A percentile compares a stretch with the other conserved stretches of the same genome.
Conservation (phyloP, 30 jellyfish, hydroid and myxozoan genomes). For the Hydractinia symbiolongicarpus region DNA sequence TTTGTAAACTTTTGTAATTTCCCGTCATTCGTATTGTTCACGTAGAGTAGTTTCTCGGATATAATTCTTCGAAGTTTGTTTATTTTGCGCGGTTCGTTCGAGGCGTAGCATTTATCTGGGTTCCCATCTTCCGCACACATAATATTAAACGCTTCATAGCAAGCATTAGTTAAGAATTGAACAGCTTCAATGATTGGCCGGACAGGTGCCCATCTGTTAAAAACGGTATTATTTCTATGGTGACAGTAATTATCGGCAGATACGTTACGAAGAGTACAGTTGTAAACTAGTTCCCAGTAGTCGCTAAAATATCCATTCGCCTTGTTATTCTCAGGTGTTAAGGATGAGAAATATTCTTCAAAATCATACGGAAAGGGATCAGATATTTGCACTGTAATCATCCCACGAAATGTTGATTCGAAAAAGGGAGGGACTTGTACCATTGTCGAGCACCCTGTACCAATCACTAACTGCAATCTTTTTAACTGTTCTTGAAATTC, state of each 20-base stretch:
- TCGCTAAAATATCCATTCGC: constrained; percentile 22
- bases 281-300: constrained; percentile 57
- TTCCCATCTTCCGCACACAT: constrained; percentile 1
- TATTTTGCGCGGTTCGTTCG: neutral
- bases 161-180: constrained; percentile 3
- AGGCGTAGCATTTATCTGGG: neutral
- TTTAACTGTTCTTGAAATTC: constrained; percentile 14
- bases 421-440: constrained; percentile 26
- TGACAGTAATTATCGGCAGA: constrained; percentile 8
- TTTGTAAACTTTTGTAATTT: neutral
- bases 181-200: constrained; percentile 59
- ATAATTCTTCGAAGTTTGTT: neutral
- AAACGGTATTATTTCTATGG: constrained; percentile 30
- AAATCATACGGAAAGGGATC: constrained; percentile 23
- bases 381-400: constrained; percentile 44
- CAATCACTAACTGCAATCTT: constrained; percentile 34
- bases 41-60: neutral
- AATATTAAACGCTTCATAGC: neutral
- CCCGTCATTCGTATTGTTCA: neutral
- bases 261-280: constrained; percentile 40
- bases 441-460: constrained; percentile 45
- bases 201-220: constrained; percentile 50
- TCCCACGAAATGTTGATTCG: constrained; percentile 32
- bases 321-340: constrained; percentile 51
- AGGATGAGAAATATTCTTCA: constrained; percentile 33